phyloP scores from a whole-genome alignment of 2,888 invertebrate genomes.

The Hylaea fasciaria region DNA sequence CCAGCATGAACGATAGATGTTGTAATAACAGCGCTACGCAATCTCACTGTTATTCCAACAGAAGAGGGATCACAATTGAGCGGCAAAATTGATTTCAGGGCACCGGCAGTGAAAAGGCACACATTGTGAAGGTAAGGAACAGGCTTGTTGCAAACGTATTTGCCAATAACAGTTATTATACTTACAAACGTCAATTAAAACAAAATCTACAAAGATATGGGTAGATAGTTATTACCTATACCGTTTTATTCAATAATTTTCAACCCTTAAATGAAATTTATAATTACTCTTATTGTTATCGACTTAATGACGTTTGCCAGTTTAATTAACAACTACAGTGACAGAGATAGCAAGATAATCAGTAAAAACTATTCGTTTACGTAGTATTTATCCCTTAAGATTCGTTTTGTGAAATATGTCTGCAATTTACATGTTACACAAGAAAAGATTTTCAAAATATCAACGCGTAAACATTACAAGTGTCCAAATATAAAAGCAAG shows the following conservation, averaged over 20 bases:
- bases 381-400: too few relatives aligned
- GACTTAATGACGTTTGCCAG: slow-evolving; percentile 17
- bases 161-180: slow-evolving; percentile 30
- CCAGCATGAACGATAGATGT: slow-evolving; percentile 78
- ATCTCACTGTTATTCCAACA: slow-evolving; percentile 43
- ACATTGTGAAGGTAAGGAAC: slow-evolving; percentile 77
- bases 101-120: slow-evolving; percentile 73
- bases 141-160: slow-evolving; percentile 62
- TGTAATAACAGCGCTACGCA: slow-evolving; percentile 73
- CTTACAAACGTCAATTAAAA: slow-evolving; percentile 15
- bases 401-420: too few relatives aligned
- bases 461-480: too few relatives aligned
- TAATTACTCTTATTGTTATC: background rate
- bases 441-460: too few relatives aligned
- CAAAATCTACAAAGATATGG: background rate
- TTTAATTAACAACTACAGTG: slow-evolving; percentile 12
- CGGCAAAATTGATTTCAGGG: slow-evolving; percentile 77
- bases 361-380: too few relatives aligned
- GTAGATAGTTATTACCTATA: too few relatives aligned
- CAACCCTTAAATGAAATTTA: background rate
- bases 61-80: slow-evolving; percentile 57
- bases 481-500: background rate
- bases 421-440: too few relatives aligned
- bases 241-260: background rate
- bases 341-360: slow-evolving; percentile 9